These are phyloP conservation scores for Drosophila hamatofila DNA, from an alignment of 2,888 invertebrate genomes.

Conservation along the genomic window DNA sequence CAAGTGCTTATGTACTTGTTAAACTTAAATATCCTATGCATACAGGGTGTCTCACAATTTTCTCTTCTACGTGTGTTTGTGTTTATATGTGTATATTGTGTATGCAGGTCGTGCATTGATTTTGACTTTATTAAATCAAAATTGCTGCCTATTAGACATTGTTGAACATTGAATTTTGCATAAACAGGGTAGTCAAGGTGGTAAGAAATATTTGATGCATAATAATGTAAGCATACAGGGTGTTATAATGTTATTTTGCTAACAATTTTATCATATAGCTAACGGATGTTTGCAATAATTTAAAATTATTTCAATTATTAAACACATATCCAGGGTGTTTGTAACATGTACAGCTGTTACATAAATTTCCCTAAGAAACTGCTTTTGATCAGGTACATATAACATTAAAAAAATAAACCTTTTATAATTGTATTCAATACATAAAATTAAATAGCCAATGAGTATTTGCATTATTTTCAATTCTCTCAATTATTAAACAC, in stretches of 20 bases:
- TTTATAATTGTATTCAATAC: background rate
- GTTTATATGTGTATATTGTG: conserved; percentile 14
- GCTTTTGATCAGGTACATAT: background rate
- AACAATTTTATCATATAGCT: too few species aligned
- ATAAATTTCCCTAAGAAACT: background rate
- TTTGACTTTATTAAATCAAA: conserved; percentile 44
- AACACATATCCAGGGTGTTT: background rate
- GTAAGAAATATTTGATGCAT: background rate
- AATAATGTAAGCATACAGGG: background rate
- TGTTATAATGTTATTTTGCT: background rate
- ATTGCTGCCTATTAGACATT: conserved; percentile 31
- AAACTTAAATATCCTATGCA: conserved; percentile 61
- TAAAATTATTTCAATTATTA: too few species aligned
- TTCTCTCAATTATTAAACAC: rapidly evolving
- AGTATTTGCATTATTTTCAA: too few species aligned
- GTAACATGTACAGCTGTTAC: rapidly evolving
- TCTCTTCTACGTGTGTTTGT: background rate
- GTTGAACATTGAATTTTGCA: conserved; percentile 22
- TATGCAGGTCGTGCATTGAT: conserved; percentile 25
- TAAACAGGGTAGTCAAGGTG: conserved; percentile 38
- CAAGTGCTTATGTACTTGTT: conserved; percentile 76
- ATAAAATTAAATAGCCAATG: too few species aligned
- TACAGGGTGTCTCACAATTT: conserved; percentile 63
- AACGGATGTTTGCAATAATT: background rate
- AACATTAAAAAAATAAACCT: background rate